Evolutionary conservation across 2,888 invertebrate genomes (phyloP).

Genomic region (Mycalesis mineus): DNA sequence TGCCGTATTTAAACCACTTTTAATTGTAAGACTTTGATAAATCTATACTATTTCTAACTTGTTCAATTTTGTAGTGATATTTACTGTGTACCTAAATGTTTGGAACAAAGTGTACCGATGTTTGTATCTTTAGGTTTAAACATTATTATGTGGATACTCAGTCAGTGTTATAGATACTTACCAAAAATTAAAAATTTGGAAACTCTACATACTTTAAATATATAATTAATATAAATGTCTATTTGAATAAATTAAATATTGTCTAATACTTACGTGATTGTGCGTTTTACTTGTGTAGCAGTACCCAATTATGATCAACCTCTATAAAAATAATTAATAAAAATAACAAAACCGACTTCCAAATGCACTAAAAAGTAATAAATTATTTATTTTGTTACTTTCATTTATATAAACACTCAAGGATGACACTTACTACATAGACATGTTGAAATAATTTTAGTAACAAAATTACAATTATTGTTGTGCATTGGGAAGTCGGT

Average conservation of each 20-base stretch:
- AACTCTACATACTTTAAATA: slow-evolving; percentile 65
- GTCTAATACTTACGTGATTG: slow-evolving; percentile 56
- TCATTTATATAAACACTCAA: too few relatives aligned
- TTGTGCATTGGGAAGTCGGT: too few relatives aligned
- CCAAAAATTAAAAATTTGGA: slow-evolving; percentile 71
- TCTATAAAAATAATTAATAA: too few relatives aligned
- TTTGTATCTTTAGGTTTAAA: slow-evolving; percentile 66
- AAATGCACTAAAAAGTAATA: too few relatives aligned
- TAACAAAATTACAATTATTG: too few relatives aligned
- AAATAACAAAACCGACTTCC: too few relatives aligned
- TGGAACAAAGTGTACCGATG: slow-evolving; percentile 66
- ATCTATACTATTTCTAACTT: slow-evolving; percentile 75
- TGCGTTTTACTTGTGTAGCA: slow-evolving; percentile 51
- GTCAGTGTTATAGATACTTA: slow-evolving; percentile 71
- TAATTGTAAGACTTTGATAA: slow-evolving; percentile 72
- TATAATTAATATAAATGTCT: slow-evolving; percentile 73
- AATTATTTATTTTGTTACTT: too few relatives aligned
- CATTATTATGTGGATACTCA: slow-evolving; percentile 59
- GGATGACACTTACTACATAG: too few relatives aligned
- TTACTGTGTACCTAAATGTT: slow-evolving; percentile 73
- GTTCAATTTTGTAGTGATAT: slow-evolving; percentile 78
- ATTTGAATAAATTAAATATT: slow-evolving; percentile 74
- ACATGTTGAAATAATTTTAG: too few relatives aligned
- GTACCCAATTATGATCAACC: too few relatives aligned
- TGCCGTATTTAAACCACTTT: slow-evolving; percentile 66